Conservation (phyloP, 2,888 invertebrate genomes). For the Oxystoma pomonae region DNA sequence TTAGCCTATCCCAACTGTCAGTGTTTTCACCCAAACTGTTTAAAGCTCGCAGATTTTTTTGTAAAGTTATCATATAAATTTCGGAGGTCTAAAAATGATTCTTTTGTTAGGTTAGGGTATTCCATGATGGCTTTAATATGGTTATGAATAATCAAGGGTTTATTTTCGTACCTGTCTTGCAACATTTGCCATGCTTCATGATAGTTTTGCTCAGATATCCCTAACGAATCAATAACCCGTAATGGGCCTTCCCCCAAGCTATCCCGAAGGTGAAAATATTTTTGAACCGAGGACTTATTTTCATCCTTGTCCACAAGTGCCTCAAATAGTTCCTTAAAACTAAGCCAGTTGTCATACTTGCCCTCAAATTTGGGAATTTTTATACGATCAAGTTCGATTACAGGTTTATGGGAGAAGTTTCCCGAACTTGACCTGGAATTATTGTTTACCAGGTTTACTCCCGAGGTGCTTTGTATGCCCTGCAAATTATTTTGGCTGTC, state of each 20-base stretch:
- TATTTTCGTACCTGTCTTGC: background rate
- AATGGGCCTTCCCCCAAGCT: background rate
- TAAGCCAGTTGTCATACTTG: background rate
- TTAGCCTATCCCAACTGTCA: background rate
- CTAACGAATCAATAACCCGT: background rate
- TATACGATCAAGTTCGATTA: background rate
- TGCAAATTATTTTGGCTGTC: background rate
- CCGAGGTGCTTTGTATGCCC: too few species aligned
- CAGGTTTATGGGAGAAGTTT: background rate
- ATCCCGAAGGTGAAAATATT: background rate
- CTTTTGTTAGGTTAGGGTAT: background rate
- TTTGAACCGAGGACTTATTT: background rate
- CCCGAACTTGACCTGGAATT: background rate
- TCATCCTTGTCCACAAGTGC: background rate
- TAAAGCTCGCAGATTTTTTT: background rate
- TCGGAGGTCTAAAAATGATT: background rate
- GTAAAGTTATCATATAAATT: background rate
- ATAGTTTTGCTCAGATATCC: background rate
- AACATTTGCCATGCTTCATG: background rate
- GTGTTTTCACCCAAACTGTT: background rate
- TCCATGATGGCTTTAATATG: background rate
- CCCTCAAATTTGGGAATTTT: slow-evolving; percentile 3
- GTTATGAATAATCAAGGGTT: background rate
- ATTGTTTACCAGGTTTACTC: too few species aligned
- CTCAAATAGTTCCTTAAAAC: background rate